These are phyloP conservation scores for Muricea muricata DNA, from an alignment of 92 coral and sea anemone species.

Conservation along the genomic window DNA sequence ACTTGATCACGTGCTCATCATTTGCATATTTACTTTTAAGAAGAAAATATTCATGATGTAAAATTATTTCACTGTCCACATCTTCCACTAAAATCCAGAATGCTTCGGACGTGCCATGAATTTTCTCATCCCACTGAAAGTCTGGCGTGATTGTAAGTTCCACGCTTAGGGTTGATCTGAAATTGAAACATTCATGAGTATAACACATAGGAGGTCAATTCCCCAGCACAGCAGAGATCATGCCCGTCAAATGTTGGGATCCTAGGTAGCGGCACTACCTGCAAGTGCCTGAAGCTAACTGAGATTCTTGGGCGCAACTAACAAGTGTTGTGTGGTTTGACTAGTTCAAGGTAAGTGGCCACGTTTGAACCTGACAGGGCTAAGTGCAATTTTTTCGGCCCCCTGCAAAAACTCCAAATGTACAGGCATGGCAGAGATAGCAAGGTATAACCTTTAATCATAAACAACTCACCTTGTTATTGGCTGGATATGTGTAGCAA, in stretches of 20 bases:
- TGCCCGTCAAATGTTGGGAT: too few species aligned
- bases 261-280: too few species aligned
- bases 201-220: not conserved
- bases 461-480: slow-evolving; percentile 92
- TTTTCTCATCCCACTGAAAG: slow-evolving; percentile 99
- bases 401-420: too few species aligned
- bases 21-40: slow-evolving; percentile 94
- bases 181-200: not conserved
- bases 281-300: too few species aligned
- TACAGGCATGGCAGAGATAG: too few species aligned
- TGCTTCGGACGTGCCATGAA: slow-evolving; percentile 95
- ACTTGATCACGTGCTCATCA: slow-evolving; percentile 94
- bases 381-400: too few species aligned
- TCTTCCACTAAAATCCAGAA: slow-evolving; percentile 99
- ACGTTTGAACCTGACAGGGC: too few species aligned
- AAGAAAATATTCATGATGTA: slow-evolving; percentile 96
- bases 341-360: too few species aligned
- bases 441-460: too few species aligned
- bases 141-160: slow-evolving; percentile 96
- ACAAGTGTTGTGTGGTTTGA: too few species aligned
- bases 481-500: slow-evolving; percentile 99
- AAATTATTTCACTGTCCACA: slow-evolving; percentile 95
- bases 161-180: slow-evolving; percentile 92
- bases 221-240: too few species aligned
- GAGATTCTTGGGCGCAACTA: too few species aligned